Base-by-base conservation (phyloP, 2,888 invertebrate species). In the Sesia apiformis region DNA sequence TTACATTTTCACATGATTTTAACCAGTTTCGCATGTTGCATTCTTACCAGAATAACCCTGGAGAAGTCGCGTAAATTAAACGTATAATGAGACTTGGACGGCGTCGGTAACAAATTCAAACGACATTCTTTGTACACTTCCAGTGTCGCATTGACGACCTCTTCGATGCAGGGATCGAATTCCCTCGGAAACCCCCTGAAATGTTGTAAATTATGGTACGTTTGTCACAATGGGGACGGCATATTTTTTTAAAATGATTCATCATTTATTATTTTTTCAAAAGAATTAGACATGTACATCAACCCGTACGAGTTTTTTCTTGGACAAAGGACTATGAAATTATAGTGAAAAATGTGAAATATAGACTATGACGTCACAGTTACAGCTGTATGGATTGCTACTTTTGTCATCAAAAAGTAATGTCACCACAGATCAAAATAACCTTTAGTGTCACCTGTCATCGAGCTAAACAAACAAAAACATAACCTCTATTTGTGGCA, bases 41-140 rank as follows among this genome's bases (percentile, higher is more conserved):
- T n/a, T 57, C 61, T 72, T 78, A 94, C 94, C 89, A 95, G 92
- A 68, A 98, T 95, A 6, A 98, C 98, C 70, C 97, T 91, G 1
- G 97, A 95, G 78, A 98, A 98, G 78, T 98, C 98, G 63, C 98
- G 91, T 63, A 98, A 90, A 84, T 98, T 98, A 81, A 98, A 98
- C 4, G 97, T 92, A 76, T 98, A 98, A 81, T 98, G 98, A 0
- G 96, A 97, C 76, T 98, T 98, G 0, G 95, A 91, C 0, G 98
- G 98, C 0, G 97, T 98, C 0, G 98, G 98, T 51, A 98, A 82
- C 56, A 98, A 91, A 80, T 94, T 94, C n/a, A 90, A 68, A 54
- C 95, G 92, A 55, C 97, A 96, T 66, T 93, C 90, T 73, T 97
- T 96, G 77, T 97, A 98, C 3, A 98, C 92, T 59, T 94, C 93